Percentiles rank a stretch among this genome's conserved stretches.
phyloP scores from a whole-genome alignment of 2,113 vertebrate species.

The Maylandia zebra region DNA sequence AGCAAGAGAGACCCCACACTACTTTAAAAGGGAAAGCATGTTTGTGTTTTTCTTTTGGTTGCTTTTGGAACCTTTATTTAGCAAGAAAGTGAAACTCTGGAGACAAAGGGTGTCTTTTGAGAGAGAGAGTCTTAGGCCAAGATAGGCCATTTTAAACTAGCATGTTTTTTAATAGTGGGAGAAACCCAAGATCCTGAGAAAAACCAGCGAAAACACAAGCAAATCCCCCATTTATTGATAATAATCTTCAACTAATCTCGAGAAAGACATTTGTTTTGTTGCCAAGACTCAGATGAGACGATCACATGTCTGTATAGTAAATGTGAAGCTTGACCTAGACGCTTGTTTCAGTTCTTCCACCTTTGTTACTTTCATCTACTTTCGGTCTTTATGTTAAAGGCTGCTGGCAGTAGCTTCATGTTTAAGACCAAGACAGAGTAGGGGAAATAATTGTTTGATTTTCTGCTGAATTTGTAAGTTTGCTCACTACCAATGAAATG shows the following conservation, averaged over 20 bases:
- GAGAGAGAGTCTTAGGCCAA: background rate
- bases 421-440: background rate
- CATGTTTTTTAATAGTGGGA: background rate
- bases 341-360: accelerated
- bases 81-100: background rate
- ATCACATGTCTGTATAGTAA: background rate
- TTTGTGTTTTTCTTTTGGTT: background rate
- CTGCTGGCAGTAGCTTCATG: background rate
- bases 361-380: background rate
- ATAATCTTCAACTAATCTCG: background rate
- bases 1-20: background rate
- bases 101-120: background rate
- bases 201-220: accelerated
- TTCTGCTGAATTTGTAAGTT: background rate
- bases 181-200: background rate
- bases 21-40: background rate
- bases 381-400: background rate
- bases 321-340: background rate
- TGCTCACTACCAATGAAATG: background rate
- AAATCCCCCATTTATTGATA: background rate
- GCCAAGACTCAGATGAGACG: background rate
- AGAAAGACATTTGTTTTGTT: background rate
- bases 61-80: accelerated
- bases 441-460: background rate
- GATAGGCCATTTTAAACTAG: background rate